Conservation (phyloP, 2,888 invertebrate species). For the Lasioglossum morio region DNA sequence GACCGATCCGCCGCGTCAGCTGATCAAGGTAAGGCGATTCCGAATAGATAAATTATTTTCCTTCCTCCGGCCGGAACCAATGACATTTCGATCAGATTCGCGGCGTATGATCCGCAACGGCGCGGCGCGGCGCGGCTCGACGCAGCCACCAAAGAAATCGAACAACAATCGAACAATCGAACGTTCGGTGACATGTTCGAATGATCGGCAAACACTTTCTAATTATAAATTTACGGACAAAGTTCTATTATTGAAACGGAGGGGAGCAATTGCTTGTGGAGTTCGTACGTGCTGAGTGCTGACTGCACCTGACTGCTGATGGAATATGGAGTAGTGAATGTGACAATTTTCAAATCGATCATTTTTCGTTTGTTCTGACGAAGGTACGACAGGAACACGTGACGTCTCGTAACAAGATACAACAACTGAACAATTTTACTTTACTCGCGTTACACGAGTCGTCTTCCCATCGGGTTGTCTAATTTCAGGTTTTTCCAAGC, state of each 20-base stretch:
- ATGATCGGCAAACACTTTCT: too few species aligned
- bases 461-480: slow-evolving; percentile 48
- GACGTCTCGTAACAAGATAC: too few species aligned
- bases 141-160: too few species aligned
- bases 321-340: neutral
- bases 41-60: neutral
- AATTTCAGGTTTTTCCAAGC: slow-evolving; percentile 61
- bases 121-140: too few species aligned
- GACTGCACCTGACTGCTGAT: too few species aligned
- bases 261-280: neutral
- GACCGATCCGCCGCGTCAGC: slow-evolving; percentile 9
- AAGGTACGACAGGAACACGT: neutral
- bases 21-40: slow-evolving; percentile 43
- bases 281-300: too few species aligned
- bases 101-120: neutral
- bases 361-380: neutral
- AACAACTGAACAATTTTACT: too few species aligned
- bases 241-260: neutral
- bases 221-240: too few species aligned
- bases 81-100: too few species aligned
- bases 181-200: neutral
- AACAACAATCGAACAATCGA: neutral
- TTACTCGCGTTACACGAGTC: neutral
- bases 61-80: too few species aligned
- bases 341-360: neutral